Percentiles rank a stretch among this genome's conserved stretches.
phyloP scores from a whole-genome alignment of 2,113 vertebrate species.

The Actinemys pallida region DNA sequence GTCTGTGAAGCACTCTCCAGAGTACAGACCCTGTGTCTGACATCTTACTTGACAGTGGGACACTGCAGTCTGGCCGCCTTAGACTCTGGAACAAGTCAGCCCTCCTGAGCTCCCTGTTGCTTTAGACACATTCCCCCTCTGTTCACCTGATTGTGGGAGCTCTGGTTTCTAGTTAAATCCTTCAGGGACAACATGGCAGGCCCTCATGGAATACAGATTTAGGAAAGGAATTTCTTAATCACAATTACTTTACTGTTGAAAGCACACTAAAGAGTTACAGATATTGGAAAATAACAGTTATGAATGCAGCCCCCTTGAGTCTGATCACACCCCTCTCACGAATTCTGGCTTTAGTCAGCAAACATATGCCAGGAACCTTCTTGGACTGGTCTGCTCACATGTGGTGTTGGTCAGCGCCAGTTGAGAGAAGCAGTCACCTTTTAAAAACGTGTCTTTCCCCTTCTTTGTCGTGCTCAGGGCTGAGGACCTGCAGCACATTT shows the following conservation, averaged over 20 bases:
- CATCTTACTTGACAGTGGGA: not conserved
- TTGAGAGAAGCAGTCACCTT: not conserved
- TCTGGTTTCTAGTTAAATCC: not conserved
- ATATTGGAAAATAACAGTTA: not conserved
- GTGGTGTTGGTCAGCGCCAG: not conserved
- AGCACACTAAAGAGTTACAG: not conserved
- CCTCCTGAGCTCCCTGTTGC: not conserved
- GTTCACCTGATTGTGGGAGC: not conserved
- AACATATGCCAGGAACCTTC: not conserved
- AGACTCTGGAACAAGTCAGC: not conserved
- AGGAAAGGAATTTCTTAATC: not conserved
- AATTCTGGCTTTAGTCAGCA: not conserved
- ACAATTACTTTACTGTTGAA: not conserved
- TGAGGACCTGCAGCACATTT: not conserved
- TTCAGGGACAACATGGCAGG: fast-evolving
- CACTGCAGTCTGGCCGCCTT: not conserved
- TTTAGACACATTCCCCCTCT: not conserved
- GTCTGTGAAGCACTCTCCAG: not conserved
- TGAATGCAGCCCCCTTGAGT: not conserved
- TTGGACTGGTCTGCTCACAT: not conserved
- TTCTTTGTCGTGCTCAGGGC: not conserved
- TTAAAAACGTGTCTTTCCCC: not conserved
- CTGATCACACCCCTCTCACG: not conserved
- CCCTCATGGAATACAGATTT: not conserved
- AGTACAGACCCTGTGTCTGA: not conserved